These are phyloP conservation scores for Acromyrmex echinatior DNA, from an alignment of 1,140 invertebrate species.

Conservation along the genomic window DNA sequence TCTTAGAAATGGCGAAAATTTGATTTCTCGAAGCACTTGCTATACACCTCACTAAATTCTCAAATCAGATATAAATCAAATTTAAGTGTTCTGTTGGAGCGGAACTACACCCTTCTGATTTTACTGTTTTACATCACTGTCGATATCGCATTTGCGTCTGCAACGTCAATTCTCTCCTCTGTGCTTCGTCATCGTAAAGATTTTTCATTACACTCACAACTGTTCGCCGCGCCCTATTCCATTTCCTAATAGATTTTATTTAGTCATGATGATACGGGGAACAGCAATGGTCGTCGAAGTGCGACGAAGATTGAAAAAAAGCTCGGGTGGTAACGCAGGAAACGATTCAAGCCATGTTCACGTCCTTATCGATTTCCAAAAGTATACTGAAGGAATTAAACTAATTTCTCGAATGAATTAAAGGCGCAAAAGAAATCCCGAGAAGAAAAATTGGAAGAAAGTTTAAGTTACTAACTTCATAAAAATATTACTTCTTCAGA, in stretches of 20 bases:
- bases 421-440: not conserved
- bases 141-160: conserved; percentile 5
- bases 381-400: conserved; percentile 26
- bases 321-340: not conserved
- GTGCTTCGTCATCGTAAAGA: conserved; percentile 45
- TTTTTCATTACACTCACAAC: conserved; percentile 65
- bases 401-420: not conserved
- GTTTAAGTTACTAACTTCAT: too few species aligned
- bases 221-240: conserved; percentile 18
- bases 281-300: conserved; percentile 2
- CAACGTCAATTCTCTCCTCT: conserved; percentile 4
- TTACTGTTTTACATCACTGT: not conserved
- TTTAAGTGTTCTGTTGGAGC: not conserved
- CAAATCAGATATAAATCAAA: conserved; percentile 12
- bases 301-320: conserved; percentile 17
- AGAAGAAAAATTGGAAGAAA: not conserved
- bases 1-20: not conserved
- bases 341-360: conserved; percentile 20
- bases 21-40: not conserved
- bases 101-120: not conserved
- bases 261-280: conserved; percentile 46
- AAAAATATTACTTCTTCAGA: not conserved
- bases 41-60: not conserved
- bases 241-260: conserved; percentile 74
- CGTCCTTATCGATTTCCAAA: not conserved